phyloP scores from a whole-genome alignment of 2,888 invertebrate genomes.

The Hyalella azteca region DNA sequence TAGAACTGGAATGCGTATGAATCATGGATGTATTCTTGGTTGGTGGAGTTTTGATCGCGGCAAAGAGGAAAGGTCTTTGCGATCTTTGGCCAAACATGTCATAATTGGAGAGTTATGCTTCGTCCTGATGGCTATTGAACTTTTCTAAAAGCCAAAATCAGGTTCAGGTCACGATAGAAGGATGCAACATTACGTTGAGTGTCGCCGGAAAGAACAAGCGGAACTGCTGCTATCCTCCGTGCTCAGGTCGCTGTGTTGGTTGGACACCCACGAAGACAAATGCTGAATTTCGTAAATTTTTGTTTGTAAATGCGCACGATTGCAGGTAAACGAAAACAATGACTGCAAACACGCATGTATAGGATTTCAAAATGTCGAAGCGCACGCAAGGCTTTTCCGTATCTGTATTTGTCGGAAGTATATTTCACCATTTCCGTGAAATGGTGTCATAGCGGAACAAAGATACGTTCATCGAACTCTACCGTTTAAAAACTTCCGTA shows the following conservation, averaged over 20 bases:
- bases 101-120: conserved; percentile 26
- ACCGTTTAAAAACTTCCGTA: no score
- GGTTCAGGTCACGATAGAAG: not conserved
- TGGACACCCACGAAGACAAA: conserved; percentile 21
- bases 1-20: not conserved
- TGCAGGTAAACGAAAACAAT: not conserved
- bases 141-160: conserved; percentile 27
- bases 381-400: no score
- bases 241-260: no score
- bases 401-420: no score
- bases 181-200: not conserved
- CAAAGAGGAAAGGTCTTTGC: not conserved
- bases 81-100: conserved; percentile 33
- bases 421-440: no score
- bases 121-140: conserved; percentile 7
- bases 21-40: not conserved
- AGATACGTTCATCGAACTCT: no score
- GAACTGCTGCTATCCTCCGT: not conserved
- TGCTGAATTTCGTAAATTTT: not conserved
- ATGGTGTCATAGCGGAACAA: no score
- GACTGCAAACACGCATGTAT: conserved; percentile 5
- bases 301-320: not conserved
- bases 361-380: no score
- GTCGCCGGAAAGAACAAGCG: conserved; percentile 18
- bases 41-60: not conserved